These are phyloP conservation scores for Lepilemur septentrionalis DNA, from an alignment of 2,797 vertebrate species.

Conservation along the genomic window DNA sequence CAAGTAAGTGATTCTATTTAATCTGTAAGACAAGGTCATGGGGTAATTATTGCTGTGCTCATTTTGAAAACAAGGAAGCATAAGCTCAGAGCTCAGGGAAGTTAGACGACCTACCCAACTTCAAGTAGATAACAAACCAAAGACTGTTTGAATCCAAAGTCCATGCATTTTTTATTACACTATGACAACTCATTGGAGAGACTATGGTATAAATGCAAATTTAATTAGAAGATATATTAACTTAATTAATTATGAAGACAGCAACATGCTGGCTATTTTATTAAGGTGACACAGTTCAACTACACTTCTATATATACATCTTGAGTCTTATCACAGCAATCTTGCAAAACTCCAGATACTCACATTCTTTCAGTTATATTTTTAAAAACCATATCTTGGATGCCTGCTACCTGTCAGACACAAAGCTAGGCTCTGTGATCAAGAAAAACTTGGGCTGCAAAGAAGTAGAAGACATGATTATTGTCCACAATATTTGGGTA, in stretches of 20 bases:
- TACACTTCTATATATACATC: conserved; percentile 2
- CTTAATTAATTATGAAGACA: conserved; percentile 66
- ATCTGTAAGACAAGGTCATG: neutral
- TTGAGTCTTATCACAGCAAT: neutral
- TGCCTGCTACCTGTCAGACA: neutral
- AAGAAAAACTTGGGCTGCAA: neutral
- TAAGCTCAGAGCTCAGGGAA: neutral
- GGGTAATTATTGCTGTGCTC: conserved; percentile 50
- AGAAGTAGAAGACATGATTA: neutral
- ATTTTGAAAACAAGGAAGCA: conserved; percentile 55
- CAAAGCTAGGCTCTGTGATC: neutral
- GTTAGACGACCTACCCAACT: conserved; percentile 27
- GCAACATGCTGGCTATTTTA: conserved; percentile 60
- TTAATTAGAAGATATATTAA: conserved; percentile 62
- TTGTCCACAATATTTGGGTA: neutral
- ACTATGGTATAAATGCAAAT: conserved; percentile 54
- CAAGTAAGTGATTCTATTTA: conserved; percentile 42
- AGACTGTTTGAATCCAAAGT: conserved; percentile 21
- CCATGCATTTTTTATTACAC: conserved; percentile 41
- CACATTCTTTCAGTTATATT: neutral
- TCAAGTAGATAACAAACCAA: conserved; percentile 36
- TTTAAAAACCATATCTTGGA: neutral
- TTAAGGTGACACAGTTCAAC: conserved; percentile 59
- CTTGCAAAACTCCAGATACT: conserved; percentile 22
- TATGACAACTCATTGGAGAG: conserved; percentile 24